Evolutionary conservation across 1,140 invertebrate genomes (phyloP), one percentile per base, ranked within the genome.

Genomic region (Drosophila grimshawi): DNA sequence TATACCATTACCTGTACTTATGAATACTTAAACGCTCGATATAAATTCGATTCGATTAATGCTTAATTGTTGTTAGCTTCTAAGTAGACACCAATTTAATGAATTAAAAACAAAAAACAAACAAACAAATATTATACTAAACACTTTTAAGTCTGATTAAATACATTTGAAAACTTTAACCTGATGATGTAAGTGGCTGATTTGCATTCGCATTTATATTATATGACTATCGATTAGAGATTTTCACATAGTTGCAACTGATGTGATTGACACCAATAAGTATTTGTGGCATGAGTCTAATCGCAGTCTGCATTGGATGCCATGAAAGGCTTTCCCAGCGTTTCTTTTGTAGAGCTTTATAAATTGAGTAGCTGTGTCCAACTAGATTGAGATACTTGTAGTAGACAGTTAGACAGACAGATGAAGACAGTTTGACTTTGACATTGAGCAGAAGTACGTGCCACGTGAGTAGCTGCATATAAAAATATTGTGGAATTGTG

Each of bases 371-470:
- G 10, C 19, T 19, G 19, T 19, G 19, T 19, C 19, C 52, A 33
- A 29, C 77, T 56, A 79, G 79, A 88, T 88, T 76, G 79, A 86
- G 82, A 65, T 65, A 72, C 65, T 62, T 79, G 52, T 59, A 46
- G 29, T 27, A 55, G 39, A 41, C 39, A 55, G 51, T 52, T 8
- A 52, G 37, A 35, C 35, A 51, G 41, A 62, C n/a, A 39, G 63
- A 48, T 67, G 56, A 29, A 61, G 64, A 68, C 65, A 68, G 41
- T 29, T 68, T 27, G 39, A 68, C 56, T 80, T 88, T 86, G 82
- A 88, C 82, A 86, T 86, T 86, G 75, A 79, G 76, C 75, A 56
- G 39, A 65, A 76, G 70, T 63, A 88, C 82, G 83, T 88, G 82
- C 64, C 63, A 72, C 63, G 63, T 72, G 69, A 72, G 33, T n/a